Percentiles rank a stretch among this genome's conserved stretches.
Evolutionary conservation across 2,113 vertebrate species (phyloP).

Genomic region (Engraulis encrasicolus): DNA sequence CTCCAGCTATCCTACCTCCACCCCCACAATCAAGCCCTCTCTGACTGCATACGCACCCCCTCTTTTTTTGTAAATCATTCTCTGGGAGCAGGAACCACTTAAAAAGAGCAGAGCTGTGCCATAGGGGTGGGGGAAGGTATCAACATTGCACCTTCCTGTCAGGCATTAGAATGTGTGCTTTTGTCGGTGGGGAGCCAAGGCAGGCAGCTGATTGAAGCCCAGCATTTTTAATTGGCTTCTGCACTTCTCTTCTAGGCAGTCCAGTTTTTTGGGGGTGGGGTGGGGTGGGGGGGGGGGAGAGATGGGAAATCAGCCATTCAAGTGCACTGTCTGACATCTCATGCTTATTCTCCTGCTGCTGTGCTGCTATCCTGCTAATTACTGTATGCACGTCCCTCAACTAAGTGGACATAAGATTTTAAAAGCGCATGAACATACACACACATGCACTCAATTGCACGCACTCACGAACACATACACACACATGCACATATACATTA

Average conservation of each 20-base stretch:
- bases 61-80: neutral
- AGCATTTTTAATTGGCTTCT: neutral
- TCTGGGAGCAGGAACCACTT: conserved; percentile 9
- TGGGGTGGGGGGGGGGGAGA: no score
- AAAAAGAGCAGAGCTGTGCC: neutral
- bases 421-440: no score
- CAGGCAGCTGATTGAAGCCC: neutral
- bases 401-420: no score
- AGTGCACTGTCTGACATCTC: conserved; percentile 62
- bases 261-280: neutral
- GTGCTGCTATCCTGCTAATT: no score
- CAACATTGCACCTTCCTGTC: conserved; percentile 4
- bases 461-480: no score
- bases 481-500: no score
- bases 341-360: conserved; percentile 45
- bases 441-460: no score
- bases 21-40: neutral
- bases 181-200: no score
- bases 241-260: neutral
- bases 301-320: neutral
- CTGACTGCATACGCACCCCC: neutral
- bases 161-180: neutral
- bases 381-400: no score
- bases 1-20: neutral
- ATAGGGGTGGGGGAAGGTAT: conserved; percentile 11